phyloP scores from a whole-genome alignment of 2,113 vertebrate species.

The Scophthalmus maximus region DNA sequence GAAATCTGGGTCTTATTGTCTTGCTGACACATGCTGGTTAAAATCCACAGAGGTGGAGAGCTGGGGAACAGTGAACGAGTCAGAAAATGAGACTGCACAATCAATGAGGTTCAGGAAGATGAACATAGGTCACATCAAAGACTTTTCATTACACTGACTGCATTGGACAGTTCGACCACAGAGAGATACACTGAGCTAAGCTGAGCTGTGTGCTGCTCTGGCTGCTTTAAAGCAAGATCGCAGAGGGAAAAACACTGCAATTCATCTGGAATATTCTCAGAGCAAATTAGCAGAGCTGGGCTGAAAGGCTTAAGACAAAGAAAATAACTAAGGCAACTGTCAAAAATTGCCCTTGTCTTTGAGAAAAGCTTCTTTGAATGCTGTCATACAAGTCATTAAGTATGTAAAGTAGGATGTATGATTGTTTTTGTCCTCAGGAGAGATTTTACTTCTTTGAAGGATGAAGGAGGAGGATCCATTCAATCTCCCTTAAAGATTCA shows the following conservation, averaged over 20 bases:
- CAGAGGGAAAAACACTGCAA: conserved; percentile 46
- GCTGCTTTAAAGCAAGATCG: conserved; percentile 35
- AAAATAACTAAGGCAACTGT: not conserved
- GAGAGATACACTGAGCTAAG: conserved; percentile 26
- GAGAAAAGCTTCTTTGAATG: conserved; percentile 33
- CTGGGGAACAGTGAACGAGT: conserved; percentile 29
- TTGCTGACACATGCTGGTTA: conserved; percentile 52
- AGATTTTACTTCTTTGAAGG: conserved; percentile 31
- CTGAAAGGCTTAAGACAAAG: conserved; percentile 25
- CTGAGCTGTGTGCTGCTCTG: conserved; percentile 12
- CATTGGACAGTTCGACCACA: conserved; percentile 29
- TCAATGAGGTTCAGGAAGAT: conserved; percentile 22
- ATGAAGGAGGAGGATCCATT: conserved; percentile 39
- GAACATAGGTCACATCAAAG: conserved; percentile 41
- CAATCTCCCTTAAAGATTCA: conserved; percentile 22
- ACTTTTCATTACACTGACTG: conserved; percentile 15
- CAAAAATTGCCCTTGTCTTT: conserved; percentile 14
- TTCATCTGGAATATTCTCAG: conserved; percentile 44
- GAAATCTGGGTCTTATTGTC: conserved; percentile 39
- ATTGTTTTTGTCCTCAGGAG: conserved; percentile 25
- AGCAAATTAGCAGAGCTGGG: conserved; percentile 45
- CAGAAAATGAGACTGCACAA: conserved; percentile 14
- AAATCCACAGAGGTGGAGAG: conserved; percentile 38
- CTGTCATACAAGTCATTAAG: conserved; percentile 27
- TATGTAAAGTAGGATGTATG: no score